These are phyloP conservation scores for Gymnocephalus cernua DNA, from an alignment of 2,113 vertebrate genomes.

Conservation along the genomic window DNA sequence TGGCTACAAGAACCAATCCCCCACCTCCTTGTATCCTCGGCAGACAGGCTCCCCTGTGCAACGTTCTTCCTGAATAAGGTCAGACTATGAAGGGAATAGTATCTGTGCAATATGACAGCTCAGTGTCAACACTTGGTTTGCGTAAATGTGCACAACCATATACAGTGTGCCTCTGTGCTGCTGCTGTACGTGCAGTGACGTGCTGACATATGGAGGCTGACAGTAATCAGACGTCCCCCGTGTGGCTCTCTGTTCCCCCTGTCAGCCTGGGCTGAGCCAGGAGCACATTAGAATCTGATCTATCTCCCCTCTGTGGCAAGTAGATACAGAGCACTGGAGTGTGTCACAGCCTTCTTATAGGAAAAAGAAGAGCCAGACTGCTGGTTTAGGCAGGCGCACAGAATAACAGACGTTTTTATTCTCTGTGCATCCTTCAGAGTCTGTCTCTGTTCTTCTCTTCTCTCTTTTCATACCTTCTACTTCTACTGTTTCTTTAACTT, in stretches of 20 bases:
- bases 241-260: conserved; percentile 71
- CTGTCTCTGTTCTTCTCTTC: conserved; percentile 28
- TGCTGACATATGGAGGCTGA: conserved; percentile 77
- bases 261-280: conserved; percentile 68
- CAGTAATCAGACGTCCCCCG: conserved; percentile 76
- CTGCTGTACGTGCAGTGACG: conserved; percentile 54
- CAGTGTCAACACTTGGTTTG: conserved; percentile 50
- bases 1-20: conserved; percentile 63
- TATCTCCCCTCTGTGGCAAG: conserved; percentile 69
- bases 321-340: conserved; percentile 70
- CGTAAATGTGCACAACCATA: conserved; percentile 41
- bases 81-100: conserved; percentile 32
- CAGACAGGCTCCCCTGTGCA: conserved; percentile 41
- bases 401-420: conserved; percentile 59
- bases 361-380: conserved; percentile 47
- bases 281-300: conserved; percentile 78
- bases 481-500: conserved; percentile 23
- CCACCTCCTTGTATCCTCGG: conserved; percentile 45
- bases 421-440: conserved; percentile 33
- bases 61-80: conserved; percentile 59
- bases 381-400: conserved; percentile 31
- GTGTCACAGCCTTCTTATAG: conserved; percentile 69
- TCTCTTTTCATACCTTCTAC: conserved; percentile 9
- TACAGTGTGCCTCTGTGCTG: conserved; percentile 18
- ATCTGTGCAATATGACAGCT: conserved; percentile 62